Conservation (phyloP, 1,140 invertebrate genomes). For the Hylaeus volcanicus region DNA sequence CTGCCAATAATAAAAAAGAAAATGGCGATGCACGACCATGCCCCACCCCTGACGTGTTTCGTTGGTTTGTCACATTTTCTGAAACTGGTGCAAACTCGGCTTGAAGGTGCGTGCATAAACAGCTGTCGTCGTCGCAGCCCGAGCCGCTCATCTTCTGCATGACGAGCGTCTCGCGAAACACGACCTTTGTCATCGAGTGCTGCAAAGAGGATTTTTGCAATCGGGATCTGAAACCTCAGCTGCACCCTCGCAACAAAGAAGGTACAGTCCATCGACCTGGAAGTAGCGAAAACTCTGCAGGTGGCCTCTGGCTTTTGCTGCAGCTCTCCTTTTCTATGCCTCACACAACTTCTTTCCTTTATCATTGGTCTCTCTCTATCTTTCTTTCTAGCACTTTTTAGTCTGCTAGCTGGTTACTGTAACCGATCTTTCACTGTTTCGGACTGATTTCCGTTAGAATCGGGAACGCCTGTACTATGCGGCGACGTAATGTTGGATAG, state of each 20-base stretch:
- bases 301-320: slow-evolving; percentile 68
- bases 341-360: slow-evolving; percentile 4
- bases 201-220: slow-evolving; percentile 86
- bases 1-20: too few relatives aligned
- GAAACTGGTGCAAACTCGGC: slow-evolving; percentile 76
- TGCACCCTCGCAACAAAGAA: slow-evolving; percentile 78
- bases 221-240: slow-evolving; percentile 81
- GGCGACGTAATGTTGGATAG: too few relatives aligned
- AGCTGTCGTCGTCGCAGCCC: slow-evolving; percentile 77
- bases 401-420: too few relatives aligned
- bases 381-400: background rate
- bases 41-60: background rate
- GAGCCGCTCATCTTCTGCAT: slow-evolving; percentile 80
- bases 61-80: slow-evolving; percentile 57
- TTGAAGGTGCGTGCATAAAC: slow-evolving; percentile 80
- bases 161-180: slow-evolving; percentile 80
- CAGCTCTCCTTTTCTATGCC: slow-evolving; percentile 41
- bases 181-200: slow-evolving; percentile 84
- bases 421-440: background rate
- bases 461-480: too few relatives aligned
- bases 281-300: slow-evolving; percentile 70
- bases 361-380: background rate
- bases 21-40: slow-evolving; percentile 13
- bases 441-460: too few relatives aligned
- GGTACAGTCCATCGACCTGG: slow-evolving; percentile 74